These are phyloP conservation scores for Pachyseris speciosa DNA, from an alignment of 64 coral and sea anemone genomes.

Conservation along the genomic window DNA sequence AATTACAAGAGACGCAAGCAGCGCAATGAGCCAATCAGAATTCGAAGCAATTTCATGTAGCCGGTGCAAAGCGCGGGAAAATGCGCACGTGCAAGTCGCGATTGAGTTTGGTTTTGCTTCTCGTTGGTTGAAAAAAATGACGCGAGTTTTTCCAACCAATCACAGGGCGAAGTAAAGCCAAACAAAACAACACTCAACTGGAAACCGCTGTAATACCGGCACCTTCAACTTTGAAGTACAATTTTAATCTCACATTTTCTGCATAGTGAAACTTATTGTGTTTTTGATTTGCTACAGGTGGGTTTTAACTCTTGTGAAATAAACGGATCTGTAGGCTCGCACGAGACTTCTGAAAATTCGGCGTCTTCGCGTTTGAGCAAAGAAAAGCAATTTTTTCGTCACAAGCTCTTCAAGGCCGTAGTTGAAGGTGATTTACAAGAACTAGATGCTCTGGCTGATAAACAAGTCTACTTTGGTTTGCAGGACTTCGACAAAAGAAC, in stretches of 20 bases:
- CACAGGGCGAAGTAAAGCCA: too few relatives aligned
- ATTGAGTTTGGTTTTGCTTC: too few relatives aligned
- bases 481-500: slow-evolving; percentile 89
- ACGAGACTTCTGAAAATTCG: background rate
- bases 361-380: background rate
- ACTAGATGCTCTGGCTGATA: slow-evolving; percentile 53
- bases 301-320: background rate
- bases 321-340: background rate
- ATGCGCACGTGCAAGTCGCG: too few relatives aligned
- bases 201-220: too few relatives aligned
- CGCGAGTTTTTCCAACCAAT: too few relatives aligned
- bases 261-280: background rate
- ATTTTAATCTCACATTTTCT: background rate
- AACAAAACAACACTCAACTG: too few relatives aligned
- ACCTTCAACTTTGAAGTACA: background rate
- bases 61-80: too few relatives aligned
- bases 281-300: background rate
- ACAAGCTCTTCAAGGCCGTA: slow-evolving; percentile 65
- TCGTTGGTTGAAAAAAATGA: too few relatives aligned
- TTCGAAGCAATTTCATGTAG: too few relatives aligned
- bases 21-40: too few relatives aligned
- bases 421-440: slow-evolving; percentile 47
- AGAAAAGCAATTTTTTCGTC: slow-evolving; percentile 3
- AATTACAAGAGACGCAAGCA: too few relatives aligned
- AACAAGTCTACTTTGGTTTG: slow-evolving; percentile 42